phyloP scores from a whole-genome alignment of 2,888 invertebrate genomes.

The Rugalucina vietnamica region DNA sequence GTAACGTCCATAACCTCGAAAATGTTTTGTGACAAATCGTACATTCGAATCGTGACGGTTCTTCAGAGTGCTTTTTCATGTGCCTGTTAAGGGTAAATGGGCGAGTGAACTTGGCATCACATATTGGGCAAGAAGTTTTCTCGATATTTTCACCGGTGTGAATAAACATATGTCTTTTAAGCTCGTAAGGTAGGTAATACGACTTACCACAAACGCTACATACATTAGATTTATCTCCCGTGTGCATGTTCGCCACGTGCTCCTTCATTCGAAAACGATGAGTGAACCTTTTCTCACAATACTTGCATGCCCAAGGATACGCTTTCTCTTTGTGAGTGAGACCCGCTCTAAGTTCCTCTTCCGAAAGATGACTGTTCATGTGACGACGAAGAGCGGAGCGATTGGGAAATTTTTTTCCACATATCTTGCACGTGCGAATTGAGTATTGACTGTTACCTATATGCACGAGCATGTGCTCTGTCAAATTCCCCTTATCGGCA shows the following conservation, averaged over 20 bases:
- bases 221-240: not conserved
- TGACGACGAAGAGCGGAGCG: no score
- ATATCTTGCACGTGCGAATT: no score
- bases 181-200: not conserved
- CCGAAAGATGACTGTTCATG: no score
- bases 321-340: no score
- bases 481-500: no score
- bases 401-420: no score
- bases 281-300: not conserved
- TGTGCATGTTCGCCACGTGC: not conserved
- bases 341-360: no score
- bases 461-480: no score
- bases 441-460: no score
- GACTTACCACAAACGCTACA: not conserved
- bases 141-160: not conserved
- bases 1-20: not conserved
- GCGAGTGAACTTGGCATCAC: not conserved
- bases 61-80: not conserved
- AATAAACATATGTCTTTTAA: not conserved
- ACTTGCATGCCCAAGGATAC: no score
- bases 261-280: not conserved
- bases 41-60: not conserved
- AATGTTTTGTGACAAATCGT: not conserved
- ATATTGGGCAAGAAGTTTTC: not conserved
- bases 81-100: not conserved